Base-by-base conservation (phyloP, 1,140 invertebrate species). In the Euglossa dilemma region DNA sequence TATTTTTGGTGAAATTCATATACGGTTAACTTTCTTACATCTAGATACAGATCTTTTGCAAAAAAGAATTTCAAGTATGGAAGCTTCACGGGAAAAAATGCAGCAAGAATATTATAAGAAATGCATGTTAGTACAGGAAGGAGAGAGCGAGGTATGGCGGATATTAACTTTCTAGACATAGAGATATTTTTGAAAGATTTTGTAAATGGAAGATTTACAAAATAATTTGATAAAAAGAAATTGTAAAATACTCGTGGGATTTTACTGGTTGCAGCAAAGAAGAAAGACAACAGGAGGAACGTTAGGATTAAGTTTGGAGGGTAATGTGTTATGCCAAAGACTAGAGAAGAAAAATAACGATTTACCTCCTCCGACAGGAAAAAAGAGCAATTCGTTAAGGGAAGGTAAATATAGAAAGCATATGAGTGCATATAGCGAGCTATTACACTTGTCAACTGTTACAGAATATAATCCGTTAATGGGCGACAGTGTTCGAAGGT, bases 381-480 rank as follows among this genome's bases (percentile, higher is more conserved):
- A 86, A 9, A 91, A 90, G 72, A 63, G 88, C 25, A 90, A 86
- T 66, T 88, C 82, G 8, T 66, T 89, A 45, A 92, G 70, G 76
- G 67, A 80, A 80, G 91, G 93, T 92, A 85, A 86, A 23, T 45
- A 47, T 73, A n/a, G 5, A 18, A 2, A 54, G 1, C 11, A 73
- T 28, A 43, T 20, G 4, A 5, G 6, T 73, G 1, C 8, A 45
- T 45, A 25, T 14, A 20, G 25, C 25, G 7, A n/a, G n/a, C 11
- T 50, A 11, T 45, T 11, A 54, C 11, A 56, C 12, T 45, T 14
- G 8, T 0, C 6, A 52, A 66, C 20, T 16, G 23, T 91, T 92
- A 64, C 83, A 95, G 94, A 92, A 12, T 95, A 95, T 78, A 94
- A 93, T 91, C 94, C 94, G 50, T 86, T 95, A 71, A 95, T 94